Conservation (phyloP, 2,797 vertebrate genomes). For the Sebastiscus albofasciatus region DNA sequence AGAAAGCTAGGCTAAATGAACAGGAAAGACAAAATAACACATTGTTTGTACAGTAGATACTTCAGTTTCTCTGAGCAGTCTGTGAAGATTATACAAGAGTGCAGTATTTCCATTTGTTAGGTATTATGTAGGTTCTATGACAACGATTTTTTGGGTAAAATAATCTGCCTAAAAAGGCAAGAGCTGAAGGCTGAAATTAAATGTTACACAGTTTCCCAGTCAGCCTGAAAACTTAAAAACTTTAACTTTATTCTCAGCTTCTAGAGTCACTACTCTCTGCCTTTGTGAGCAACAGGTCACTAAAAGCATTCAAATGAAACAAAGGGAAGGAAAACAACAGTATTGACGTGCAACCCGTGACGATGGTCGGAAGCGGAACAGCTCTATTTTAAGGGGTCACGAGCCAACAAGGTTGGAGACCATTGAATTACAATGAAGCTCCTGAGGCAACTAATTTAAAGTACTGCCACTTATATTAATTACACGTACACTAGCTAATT, state of each 20-base stretch:
- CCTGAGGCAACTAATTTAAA: background rate
- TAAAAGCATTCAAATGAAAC: background rate
- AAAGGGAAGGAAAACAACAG: background rate
- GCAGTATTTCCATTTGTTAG: background rate
- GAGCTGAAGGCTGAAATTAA: background rate
- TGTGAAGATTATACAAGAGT: background rate
- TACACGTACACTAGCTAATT: slow-evolving; percentile 1
- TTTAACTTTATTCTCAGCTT: background rate
- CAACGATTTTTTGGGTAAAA: background rate
- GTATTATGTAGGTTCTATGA: background rate
- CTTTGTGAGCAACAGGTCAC: background rate
- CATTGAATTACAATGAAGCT: background rate
- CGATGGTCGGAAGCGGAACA: background rate
- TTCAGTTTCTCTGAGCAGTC: background rate
- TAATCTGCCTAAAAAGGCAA: background rate
- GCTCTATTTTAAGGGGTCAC: background rate
- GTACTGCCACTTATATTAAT: slow-evolving; percentile 2
- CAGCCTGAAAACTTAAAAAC: background rate
- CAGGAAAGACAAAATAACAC: background rate
- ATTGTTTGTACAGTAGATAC: background rate
- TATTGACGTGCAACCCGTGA: background rate
- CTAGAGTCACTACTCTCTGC: background rate
- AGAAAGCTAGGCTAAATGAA: background rate
- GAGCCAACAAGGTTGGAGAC: too few relatives aligned
- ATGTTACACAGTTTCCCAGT: background rate